phyloP scores from a whole-genome alignment of 2,113 vertebrate genomes.

The Rhinolophus sinicus region DNA sequence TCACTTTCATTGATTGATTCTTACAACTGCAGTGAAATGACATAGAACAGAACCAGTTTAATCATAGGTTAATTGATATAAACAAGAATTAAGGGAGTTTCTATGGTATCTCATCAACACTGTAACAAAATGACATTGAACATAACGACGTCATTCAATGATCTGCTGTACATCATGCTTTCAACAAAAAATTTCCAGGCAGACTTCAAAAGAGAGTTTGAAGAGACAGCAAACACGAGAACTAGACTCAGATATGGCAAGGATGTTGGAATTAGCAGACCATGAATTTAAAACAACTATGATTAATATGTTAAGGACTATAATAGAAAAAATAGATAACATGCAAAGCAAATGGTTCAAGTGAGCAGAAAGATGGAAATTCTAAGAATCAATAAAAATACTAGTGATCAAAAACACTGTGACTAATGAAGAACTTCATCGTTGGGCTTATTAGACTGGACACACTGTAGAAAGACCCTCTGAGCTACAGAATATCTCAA shows the following conservation, averaged over 20 bases:
- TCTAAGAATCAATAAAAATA: not conserved
- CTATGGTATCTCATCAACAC: not conserved
- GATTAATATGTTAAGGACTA: not conserved
- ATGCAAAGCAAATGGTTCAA: not conserved
- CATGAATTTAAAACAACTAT: not conserved
- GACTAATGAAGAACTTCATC: not conserved
- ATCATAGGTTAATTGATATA: not conserved
- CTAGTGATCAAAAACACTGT: not conserved
- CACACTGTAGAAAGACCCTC: not conserved
- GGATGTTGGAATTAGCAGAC: not conserved
- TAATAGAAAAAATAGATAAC: not conserved
- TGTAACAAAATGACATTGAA: not conserved
- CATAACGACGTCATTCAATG: not conserved
- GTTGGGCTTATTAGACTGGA: not conserved
- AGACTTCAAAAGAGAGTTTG: not conserved
- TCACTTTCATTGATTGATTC: not conserved
- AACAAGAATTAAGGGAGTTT: not conserved
- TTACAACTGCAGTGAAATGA: not conserved
- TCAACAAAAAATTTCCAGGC: not conserved
- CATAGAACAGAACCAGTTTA: not conserved
- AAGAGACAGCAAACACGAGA: not conserved
- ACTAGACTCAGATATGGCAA: not conserved
- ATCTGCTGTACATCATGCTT: not conserved
- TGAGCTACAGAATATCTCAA: not conserved
- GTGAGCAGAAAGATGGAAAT: not conserved